These are phyloP conservation scores for Hydrophis major DNA, from an alignment of 2,797 vertebrate genomes.

Conservation along the genomic window DNA sequence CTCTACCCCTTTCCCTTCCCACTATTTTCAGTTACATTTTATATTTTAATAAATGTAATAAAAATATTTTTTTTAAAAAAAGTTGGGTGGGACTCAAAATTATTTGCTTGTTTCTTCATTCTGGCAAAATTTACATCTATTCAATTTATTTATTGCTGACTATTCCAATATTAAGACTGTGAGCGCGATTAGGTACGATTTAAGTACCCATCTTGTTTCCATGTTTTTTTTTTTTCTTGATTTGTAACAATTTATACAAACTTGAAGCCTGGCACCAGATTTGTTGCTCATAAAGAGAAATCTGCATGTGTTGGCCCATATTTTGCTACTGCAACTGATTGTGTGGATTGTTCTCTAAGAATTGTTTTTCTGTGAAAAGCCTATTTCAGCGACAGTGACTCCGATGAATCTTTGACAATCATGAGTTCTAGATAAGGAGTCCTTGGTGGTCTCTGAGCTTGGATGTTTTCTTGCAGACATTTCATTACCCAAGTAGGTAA, in stretches of 20 bases:
- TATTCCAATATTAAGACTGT: neutral
- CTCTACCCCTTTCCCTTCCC: no score
- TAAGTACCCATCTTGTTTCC: neutral
- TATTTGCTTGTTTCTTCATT: neutral
- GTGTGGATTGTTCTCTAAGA: neutral
- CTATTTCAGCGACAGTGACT: neutral
- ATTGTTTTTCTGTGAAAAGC: neutral
- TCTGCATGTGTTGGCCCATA: neutral
- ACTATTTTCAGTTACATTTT: neutral
- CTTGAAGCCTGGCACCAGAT: neutral
- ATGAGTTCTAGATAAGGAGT: neutral
- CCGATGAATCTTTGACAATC: neutral
- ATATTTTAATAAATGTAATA: neutral
- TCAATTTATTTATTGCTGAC: neutral
- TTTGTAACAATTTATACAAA: neutral
- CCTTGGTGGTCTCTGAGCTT: neutral
- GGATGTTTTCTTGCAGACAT: neutral
- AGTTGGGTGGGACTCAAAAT: neutral
- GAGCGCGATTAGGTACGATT: neutral
- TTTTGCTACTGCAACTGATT: neutral
- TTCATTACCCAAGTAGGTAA: neutral
- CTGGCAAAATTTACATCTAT: neutral
- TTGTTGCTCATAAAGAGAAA: neutral
- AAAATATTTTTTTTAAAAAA: neutral
- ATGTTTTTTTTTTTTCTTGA: neutral